These are phyloP conservation scores for Cyprinodon diabolis DNA, from an alignment of 2,797 vertebrate species.

Conservation along the genomic window DNA sequence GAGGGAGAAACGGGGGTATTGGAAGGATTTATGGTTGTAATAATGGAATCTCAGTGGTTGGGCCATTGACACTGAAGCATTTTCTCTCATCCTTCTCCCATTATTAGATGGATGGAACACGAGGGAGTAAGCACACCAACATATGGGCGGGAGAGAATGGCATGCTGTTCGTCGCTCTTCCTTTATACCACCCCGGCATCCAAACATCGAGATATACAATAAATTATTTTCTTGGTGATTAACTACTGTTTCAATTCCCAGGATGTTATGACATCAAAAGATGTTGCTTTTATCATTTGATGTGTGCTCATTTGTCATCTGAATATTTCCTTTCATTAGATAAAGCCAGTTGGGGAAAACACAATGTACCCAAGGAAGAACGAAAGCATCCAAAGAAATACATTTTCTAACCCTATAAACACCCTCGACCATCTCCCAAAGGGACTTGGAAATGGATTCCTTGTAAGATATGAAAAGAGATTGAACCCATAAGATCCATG, in stretches of 20 bases:
- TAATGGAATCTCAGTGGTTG: constrained; percentile 77
- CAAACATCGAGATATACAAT: constrained; percentile 12
- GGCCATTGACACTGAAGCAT: constrained; percentile 73
- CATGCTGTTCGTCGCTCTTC: constrained; percentile 26
- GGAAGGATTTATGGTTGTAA: constrained; percentile 80
- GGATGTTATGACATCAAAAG: constrained; percentile 2
- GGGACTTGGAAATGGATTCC: neutral
- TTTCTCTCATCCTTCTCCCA: constrained; percentile 72
- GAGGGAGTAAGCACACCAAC: constrained; percentile 56
- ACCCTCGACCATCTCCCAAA: neutral
- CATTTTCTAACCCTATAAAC: too few relatives aligned
- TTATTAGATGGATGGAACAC: constrained; percentile 71
- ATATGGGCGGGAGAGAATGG: constrained; percentile 54
- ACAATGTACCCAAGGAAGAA: neutral
- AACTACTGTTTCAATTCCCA: constrained; percentile 14
- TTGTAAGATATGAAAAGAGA: neutral
- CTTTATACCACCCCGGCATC: constrained; percentile 17
- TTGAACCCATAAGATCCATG: neutral
- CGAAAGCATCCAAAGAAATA: neutral
- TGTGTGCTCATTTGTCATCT: constrained; percentile 4
- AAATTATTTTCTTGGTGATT: constrained; percentile 24
- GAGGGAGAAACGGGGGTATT: constrained; percentile 19
- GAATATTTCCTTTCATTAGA: constrained; percentile 2
- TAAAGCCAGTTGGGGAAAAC: neutral
- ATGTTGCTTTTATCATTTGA: constrained; percentile 15